Conservation (phyloP, 2,888 invertebrate genomes). For the Chrysodeixis includens region DNA sequence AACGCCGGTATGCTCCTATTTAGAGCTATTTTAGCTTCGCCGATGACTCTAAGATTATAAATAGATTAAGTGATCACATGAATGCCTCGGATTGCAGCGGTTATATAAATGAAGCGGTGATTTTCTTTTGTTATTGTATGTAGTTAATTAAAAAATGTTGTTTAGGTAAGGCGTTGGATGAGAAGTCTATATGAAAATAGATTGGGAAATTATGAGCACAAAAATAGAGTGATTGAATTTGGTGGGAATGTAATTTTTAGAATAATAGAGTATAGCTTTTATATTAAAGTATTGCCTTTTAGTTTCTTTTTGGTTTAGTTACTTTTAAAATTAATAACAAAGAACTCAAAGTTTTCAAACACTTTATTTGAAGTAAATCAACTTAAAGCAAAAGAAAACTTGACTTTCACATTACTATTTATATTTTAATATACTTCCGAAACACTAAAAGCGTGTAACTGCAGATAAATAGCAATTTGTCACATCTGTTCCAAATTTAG, state of each 20-base stretch:
- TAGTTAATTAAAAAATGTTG: too few relatives aligned
- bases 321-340: too few relatives aligned
- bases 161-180: too few relatives aligned
- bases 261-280: neutral
- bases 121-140: neutral
- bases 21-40: constrained; percentile 41
- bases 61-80: constrained; percentile 47
- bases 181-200: too few relatives aligned
- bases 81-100: constrained; percentile 44
- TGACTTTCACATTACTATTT: too few relatives aligned
- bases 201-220: too few relatives aligned
- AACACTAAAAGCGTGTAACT: neutral
- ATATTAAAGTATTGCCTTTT: too few relatives aligned
- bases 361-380: too few relatives aligned
- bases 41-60: constrained; percentile 50
- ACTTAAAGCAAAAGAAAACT: too few relatives aligned
- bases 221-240: neutral
- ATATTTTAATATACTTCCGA: too few relatives aligned
- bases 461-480: neutral
- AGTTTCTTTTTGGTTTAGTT: too few relatives aligned
- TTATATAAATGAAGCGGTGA: constrained; percentile 16
- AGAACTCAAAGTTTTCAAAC: too few relatives aligned
- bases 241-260: neutral
- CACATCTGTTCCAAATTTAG: constrained; percentile 8
- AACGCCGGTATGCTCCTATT: constrained; percentile 49